Evolutionary conservation across 1,140 invertebrate species (phyloP).

Genomic region (Ips typographus): DNA sequence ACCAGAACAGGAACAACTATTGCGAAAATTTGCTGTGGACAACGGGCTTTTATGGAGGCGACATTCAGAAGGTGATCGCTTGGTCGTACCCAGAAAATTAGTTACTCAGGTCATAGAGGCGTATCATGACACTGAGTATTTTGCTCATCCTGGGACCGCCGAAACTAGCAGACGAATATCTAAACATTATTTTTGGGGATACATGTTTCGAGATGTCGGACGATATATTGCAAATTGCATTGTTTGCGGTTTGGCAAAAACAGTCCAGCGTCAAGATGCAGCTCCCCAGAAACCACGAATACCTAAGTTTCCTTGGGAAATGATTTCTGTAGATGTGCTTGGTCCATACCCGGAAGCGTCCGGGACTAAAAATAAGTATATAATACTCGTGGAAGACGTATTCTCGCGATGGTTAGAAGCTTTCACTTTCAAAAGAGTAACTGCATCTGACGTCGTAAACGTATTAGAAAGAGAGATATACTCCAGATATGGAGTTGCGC

Average conservation of each 20-base stretch:
- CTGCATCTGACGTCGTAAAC: neutral
- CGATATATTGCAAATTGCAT: too few species aligned
- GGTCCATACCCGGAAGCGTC: neutral
- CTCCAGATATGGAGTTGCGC: neutral
- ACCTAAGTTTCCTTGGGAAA: neutral
- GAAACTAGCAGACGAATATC: too few species aligned
- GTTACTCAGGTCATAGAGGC: neutral
- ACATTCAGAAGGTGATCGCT: neutral
- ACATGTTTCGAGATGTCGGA: too few species aligned
- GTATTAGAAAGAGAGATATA: neutral
- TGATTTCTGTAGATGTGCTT: neutral
- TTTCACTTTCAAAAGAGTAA: neutral
- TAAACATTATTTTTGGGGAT: too few species aligned
- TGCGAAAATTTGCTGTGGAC: neutral
- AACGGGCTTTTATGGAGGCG: neutral
- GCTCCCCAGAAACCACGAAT: neutral
- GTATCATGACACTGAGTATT: neutral
- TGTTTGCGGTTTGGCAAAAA: slow-evolving; percentile 42
- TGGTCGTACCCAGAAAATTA: neutral
- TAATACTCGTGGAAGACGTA: slow-evolving; percentile 3
- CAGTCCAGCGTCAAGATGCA: neutral
- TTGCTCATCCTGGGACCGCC: neutral
- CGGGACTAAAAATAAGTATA: neutral
- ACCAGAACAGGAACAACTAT: too few species aligned
- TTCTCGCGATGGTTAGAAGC: slow-evolving; percentile 20